Base-by-base conservation (phyloP, 1,140 invertebrate genomes). In the Drosophila lacertosa region DNA sequence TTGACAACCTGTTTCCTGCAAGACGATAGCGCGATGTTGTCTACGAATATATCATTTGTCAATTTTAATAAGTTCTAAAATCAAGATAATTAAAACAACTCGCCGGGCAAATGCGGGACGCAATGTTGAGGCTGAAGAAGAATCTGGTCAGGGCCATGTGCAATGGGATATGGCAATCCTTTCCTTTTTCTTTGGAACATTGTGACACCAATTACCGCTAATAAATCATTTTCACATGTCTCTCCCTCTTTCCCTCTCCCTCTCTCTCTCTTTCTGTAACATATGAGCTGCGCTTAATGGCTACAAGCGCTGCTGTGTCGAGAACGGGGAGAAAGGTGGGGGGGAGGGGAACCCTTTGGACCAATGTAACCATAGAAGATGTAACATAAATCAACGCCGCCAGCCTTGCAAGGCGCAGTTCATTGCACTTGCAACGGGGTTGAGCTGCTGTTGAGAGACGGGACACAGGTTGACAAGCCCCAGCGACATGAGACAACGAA, bases 181-280 rank as follows among this genome's bases (percentile, higher is more conserved):
- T 86, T 86, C 74, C 77, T 63, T 86, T 78, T 84, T 88, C 77
- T 71, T 88, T 69, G 77, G 74, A 86, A 88, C 78, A 81, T 79
- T 86, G 82, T 82, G 82, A 86, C 82, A 88, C 77, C 82, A 86
- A 86, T 86, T 86, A 86, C 82, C 82, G 82, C 82, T 86, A 86
- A 86, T 86, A 86, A 86, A 86, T 86, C 82, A 86, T 86, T 89
- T 77, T 89, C 82, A 86, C 83, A 83, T 88, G 82, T 83, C 60
- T 0, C 10, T 24, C 16, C 20, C 57, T 3, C 29, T 50, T 37
- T 37, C 40, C 20, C 64, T 51, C 60, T 32, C 48, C 57, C 39
- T 32, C 45, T 26, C 9, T 13, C 24, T 20, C 22, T 47, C 32
- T 22, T 2, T 32, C 35, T 13, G 60, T 86, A 84, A 84, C 80